Base-by-base conservation (phyloP, 1,140 invertebrate species). In the Myzus persicae region DNA sequence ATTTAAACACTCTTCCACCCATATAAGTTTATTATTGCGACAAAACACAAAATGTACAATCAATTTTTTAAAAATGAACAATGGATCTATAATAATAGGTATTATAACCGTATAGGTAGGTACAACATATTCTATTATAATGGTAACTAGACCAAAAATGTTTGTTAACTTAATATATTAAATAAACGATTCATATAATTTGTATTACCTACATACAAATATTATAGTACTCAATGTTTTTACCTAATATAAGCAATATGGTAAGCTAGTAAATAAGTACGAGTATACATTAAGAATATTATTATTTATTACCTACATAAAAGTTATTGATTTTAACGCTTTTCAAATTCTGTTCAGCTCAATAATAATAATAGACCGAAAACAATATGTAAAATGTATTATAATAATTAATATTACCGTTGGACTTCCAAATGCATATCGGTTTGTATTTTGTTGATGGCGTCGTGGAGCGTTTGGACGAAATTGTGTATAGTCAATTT, bases 391-490 rank as follows among this genome's bases (percentile, higher is more conserved):
- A 51, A 42, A 90, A 89, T 40, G 0, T 24, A 38, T 51, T 88
- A 9, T 1, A 36, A 67, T 36, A 76, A 82, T 95, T 1, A 36
- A 67, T 36, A 76, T 88, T 95, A 96, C 95, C 95, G 95, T 94
- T 97, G 96, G 7, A 97, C 95, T 94, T 97, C 97, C 94, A 96
- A 95, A 9, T 97, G 94, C 94, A 97, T 96, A 31, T 95, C 95
- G 0, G 96, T 95, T 93, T 97, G 97, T 0, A 96, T 97, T 94
- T 97, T 97, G 31, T 96, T 96, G 40, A 97, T 96, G 0, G 96
- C 96, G 82, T 97, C 97, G 93, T 96, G 96, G 94, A 97, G 96
- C 40, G 96, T 96, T 94, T 97, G 96, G 93, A 96, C 97, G 94
- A 97, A 97, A 31, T 96, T 95, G 94, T 96, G 96, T 46, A 97